Evolutionary conservation across 2,888 invertebrate species (phyloP), one percentile per base, ranked within the genome.

Genomic region (Polia nebulosa): DNA sequence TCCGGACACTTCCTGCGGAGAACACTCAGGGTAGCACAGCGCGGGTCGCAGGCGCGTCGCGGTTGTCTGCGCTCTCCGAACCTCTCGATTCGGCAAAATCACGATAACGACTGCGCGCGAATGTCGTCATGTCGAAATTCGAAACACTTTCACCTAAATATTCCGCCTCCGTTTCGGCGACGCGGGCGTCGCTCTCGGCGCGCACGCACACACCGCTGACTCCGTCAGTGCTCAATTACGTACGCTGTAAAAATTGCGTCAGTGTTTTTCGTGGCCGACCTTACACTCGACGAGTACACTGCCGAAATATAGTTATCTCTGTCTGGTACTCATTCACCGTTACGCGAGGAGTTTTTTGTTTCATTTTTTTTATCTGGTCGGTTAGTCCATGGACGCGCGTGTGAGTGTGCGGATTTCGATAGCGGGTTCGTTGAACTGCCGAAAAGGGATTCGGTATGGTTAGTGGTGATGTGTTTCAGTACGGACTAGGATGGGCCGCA

Each of bases 101-200:
- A 94, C 95, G 95, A 95, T 95, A 95, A 95, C 94, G 94, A 95
- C 95, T 95, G 95, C 94, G 94, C 95, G 94, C 95, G 90, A 95
- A 95, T 95, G 95, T 95, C 95, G 95, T 95, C 95, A 95, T 95
- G 94, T 92, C 95, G 95, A 95, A 95, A 95, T 95, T 95, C 94
- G 95, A 95, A 95, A 95, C 95, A 95, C 95, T 95, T 95, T 95
- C 95, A 95, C 95, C 95, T 95, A 95, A 95, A 95, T 95, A 95
- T 95, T 95, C 95, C 94, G 95, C 91, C 95, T 94, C 94, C 90
- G 95, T 93, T 95, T 95, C 94, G 94, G 94, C 94, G 91, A 94
- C 95, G 94, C 95, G 95, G 95, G 94, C 95, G 95, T 94, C 95
- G 95, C 94, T 95, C 95, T 95, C 95, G 91, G 92, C 93, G 89